Evolutionary conservation across 2,888 invertebrate species (phyloP).

Genomic region (Colletes collaris): DNA sequence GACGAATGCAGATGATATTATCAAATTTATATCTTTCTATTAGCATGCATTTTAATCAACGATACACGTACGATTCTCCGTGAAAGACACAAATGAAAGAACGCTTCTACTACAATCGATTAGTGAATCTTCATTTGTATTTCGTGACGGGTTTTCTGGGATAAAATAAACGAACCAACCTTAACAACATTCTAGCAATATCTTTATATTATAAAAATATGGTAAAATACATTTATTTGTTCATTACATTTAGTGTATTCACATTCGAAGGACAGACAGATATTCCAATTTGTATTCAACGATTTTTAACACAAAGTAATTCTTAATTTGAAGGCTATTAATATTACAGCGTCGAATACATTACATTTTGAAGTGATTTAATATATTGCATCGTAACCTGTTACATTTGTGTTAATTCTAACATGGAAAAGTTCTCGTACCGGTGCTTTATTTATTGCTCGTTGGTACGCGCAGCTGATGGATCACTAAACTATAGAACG

Average conservation of each 20-base stretch:
- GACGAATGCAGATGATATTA: background rate
- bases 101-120: too few relatives aligned
- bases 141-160: background rate
- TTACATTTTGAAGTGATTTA: background rate
- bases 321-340: background rate
- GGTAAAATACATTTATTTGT: background rate
- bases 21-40: background rate
- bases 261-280: too few relatives aligned
- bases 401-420: background rate
- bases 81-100: too few relatives aligned
- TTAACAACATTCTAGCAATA: background rate
- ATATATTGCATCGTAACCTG: too few relatives aligned
- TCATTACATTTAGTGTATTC: background rate
- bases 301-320: too few relatives aligned
- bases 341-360: background rate
- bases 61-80: too few relatives aligned
- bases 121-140: background rate
- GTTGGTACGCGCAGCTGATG: background rate
- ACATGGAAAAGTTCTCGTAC: background rate
- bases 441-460: background rate
- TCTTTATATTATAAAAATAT: background rate
- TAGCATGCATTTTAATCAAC: background rate
- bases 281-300: too few relatives aligned
- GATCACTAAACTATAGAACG: constrained; percentile 6
- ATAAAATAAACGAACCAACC: background rate